Evolutionary conservation across 1,140 invertebrate genomes (phyloP), one percentile per base, ranked within the genome.

Genomic region (Leptopilina clavipes): DNA sequence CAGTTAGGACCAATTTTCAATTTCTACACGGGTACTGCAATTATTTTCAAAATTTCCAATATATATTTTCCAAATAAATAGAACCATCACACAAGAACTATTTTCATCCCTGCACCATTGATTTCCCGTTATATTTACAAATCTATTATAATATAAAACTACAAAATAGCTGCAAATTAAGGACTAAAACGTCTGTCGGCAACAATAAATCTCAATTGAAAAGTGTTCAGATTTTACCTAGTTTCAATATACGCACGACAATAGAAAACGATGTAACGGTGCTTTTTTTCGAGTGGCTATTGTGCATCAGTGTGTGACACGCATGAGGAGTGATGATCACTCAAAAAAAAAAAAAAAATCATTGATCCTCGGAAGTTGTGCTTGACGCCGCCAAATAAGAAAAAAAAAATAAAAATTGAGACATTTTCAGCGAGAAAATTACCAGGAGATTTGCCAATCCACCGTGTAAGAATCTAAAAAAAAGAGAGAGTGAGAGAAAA

Each of bases 391-490:
- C 59, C 59, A 65, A 71, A 75, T 40, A 9, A 40, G 1, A 40
- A 40, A 40, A 40, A 40, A 31, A 31, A 31, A 31, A 31, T n/a
- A n/a, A n/a, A 40, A 73, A 76, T 76, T 76, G 75, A 76, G 71
- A 72, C 75, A 40, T 52, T 72, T 40, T 40, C 70, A 5, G 40
- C 40, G 56, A 31, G 56, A 70, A 75, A 73, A 59, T 72, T 52
- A 22, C 70, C 3, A 40, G 25, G 40, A 72, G 19, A 76, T 71
- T 71, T 40, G 78, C 80, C n/a, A 82, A 82, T 80, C 70, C 79
- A 80, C 77, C 81, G 52, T 79, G 81, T 76, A 52, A 40, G 72
- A 37, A 71, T 19, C 44, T 31, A 1, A 40, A 40, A 40, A 40
- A 40, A 6, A 6, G 37, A 40, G 37, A 40, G 5, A 40, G 5